Evolutionary conservation across 37 sponge, comb jelly and placozoan species (phyloP), one percentile per base, ranked within the genome.

Genomic region (Crambe crambe): DNA sequence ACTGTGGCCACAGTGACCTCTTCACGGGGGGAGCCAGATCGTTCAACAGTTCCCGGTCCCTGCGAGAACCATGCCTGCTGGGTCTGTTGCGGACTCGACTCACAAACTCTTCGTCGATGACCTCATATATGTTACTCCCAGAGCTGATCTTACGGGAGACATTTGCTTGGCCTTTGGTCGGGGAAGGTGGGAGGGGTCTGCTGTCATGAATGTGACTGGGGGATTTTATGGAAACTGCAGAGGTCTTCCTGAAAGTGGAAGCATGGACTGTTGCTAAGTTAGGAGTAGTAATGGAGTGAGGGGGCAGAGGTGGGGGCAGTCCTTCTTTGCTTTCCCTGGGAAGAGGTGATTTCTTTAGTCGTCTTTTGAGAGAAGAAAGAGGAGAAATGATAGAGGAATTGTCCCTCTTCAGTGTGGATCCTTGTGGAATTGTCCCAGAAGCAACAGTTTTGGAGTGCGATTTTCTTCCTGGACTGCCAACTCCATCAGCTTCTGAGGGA

Each of bases 141-240:
- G 61, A 23, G 22, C 73, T 72, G 25, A 1, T 41, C 26, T 78
- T 77, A 12, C 44, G 39, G 38, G 3, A 0, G 23, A 21, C 22
- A 54, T 58, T 36, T 2, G 26, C 2, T 27, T 6, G 5, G 1
- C 3, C 38, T 29, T 87, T 80, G 29, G 62, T 42, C 2, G 87
- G 87, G 22, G 80, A 87, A 29, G 87, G 87, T 27, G 87, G 87
- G 69, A 87, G 81, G 20, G 87, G 87, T 1, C 87, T 47, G 37
- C 5, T 30, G 34, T 65, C 66, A 31, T 65, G 66, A 2, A 30
- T 18, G 25, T 20, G 26, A 22, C 26, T 26, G 3, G 61, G 61
- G 17, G 61, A 60, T 22, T n/a, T 6, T 12, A 15, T 47, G 37
- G 22, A 35, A 4, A 37, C 6, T 42, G 35, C 32, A 17, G 56